Percentiles rank a stretch among this genome's conserved stretches.
These are phyloP conservation scores for Sminthopsis crassicaudata DNA, from an alignment of 2,113 vertebrate species.

Conservation along the genomic window DNA sequence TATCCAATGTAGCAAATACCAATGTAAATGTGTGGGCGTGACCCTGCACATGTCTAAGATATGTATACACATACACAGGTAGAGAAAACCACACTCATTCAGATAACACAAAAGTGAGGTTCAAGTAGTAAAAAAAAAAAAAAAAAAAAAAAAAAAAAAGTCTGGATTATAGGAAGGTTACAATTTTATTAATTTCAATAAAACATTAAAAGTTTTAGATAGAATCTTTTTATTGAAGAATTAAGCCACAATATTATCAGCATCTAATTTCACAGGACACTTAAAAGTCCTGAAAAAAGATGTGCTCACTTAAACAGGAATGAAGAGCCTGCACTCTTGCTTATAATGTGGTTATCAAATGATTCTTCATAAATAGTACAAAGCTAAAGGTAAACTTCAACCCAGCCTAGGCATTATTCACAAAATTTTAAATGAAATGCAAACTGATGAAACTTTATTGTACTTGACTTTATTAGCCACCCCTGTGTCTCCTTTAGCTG, in stretches of 20 bases:
- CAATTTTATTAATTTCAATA: neutral
- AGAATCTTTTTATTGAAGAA: neutral
- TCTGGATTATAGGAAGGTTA: neutral
- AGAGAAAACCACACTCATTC: neutral
- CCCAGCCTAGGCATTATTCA: neutral
- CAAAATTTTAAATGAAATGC: neutral
- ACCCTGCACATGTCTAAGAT: neutral
- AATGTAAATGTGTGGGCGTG: neutral
- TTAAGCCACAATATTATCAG: neutral
- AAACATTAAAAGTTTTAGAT: neutral
- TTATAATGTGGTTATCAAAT: neutral
- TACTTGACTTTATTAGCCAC: conserved; percentile 13
- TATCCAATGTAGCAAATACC: neutral
- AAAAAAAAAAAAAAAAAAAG: neutral
- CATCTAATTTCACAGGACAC: neutral
- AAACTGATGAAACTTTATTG: neutral
- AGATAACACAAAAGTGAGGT: neutral
- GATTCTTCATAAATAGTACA: neutral
- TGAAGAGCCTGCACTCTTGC: neutral
- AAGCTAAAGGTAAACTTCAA: neutral
- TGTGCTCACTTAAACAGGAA: neutral
- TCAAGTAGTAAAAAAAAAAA: neutral
- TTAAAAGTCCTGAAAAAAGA: neutral
- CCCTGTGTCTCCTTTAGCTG: conserved; percentile 1
- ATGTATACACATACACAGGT: neutral